Base-by-base conservation (phyloP, 1,140 invertebrate genomes). In the Caenorhabditis tropicalis region DNA sequence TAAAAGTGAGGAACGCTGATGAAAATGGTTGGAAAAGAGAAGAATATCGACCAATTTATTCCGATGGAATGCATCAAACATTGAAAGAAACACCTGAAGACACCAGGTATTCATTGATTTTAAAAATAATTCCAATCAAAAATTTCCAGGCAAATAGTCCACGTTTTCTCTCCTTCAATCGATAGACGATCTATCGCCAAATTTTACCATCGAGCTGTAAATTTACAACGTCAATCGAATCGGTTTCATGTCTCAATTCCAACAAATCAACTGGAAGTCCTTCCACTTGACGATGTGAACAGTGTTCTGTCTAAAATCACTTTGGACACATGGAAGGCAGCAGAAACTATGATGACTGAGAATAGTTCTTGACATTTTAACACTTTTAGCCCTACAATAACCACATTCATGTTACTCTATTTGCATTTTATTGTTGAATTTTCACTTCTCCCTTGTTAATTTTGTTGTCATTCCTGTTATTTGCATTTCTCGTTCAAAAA, bases 241-340 rank as follows among this genome's bases (percentile, higher is more conserved):
- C 33, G 36, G 9, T 46, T 74, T 43, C 29, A 9, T 24, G 24
- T 74, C 10, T 21, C 65, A 12, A 9, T 12, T 19, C 65, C n/a
- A 15, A 1, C n/a, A 4, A 43, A 21, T 15, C 65, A 74, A 3
- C 36, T 74, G 4, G 65, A 43, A 12, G 65, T 74, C 24, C 7
- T 46, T 39, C 65, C 65, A 39, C 29, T 74, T 9, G 65, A 74
- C 29, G 65, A 74, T 43, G 36, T 74, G n/a, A 74, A 74, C 36
- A 74, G 65, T 24, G n/a, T 24, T 31, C 21, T 74, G 36, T 74
- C 65, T 3, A 74, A 74, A 74, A 74, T 74, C 5, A 74, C 65
- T n/a, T 27, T 74, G 29, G 65, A 74, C 36, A 43, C 65, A 10
- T 74, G 65, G 65, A 6, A 43, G 24, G 65, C 65, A 4, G 15